phyloP scores from a whole-genome alignment of 1,140 invertebrate species.

The Thrips palmi region DNA sequence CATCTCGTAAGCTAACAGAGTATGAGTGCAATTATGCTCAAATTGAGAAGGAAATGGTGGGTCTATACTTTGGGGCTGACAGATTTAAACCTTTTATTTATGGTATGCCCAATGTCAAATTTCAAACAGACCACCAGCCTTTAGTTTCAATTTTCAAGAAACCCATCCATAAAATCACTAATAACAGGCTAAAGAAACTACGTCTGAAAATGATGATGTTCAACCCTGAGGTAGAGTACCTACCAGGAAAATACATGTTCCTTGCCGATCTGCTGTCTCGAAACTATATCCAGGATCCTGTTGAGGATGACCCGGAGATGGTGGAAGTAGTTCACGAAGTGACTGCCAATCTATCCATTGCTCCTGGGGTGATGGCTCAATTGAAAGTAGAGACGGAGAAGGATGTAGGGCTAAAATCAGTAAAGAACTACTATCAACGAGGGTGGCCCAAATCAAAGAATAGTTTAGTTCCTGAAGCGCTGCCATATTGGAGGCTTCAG shows the following conservation, averaged over 20 bases:
- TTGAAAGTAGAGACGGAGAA: constrained; percentile 7
- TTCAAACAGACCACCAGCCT: constrained; percentile 25
- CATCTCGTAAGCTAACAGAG: constrained; percentile 17
- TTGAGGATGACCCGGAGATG: constrained; percentile 6
- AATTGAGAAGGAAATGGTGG: constrained; percentile 27
- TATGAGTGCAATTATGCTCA: constrained; percentile 23
- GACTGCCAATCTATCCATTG: constrained; percentile 8
- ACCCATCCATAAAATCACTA: constrained; percentile 20
- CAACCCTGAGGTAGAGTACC: constrained; percentile 22
- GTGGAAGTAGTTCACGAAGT: constrained; percentile 9
- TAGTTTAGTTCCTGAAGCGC: constrained; percentile 4
- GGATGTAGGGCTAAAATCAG: constrained; percentile 5
- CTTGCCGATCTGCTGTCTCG: constrained; percentile 15
- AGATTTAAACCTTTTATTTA: constrained; percentile 21
- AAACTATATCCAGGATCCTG: constrained; percentile 10
- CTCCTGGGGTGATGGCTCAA: constrained; percentile 2
- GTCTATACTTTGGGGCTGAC: constrained; percentile 20
- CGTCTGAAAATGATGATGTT: constrained; percentile 21
- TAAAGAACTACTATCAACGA: constrained; percentile 3
- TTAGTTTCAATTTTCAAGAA: constrained; percentile 23
- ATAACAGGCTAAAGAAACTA: constrained; percentile 22
- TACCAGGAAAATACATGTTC: constrained; percentile 11
- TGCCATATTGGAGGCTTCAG: constrained; percentile 7
- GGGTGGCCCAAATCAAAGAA: constrained; percentile 8
- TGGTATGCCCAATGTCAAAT: constrained; percentile 18